Conservation (phyloP, 1,140 invertebrate species). For the Ridgeia piscesae region DNA sequence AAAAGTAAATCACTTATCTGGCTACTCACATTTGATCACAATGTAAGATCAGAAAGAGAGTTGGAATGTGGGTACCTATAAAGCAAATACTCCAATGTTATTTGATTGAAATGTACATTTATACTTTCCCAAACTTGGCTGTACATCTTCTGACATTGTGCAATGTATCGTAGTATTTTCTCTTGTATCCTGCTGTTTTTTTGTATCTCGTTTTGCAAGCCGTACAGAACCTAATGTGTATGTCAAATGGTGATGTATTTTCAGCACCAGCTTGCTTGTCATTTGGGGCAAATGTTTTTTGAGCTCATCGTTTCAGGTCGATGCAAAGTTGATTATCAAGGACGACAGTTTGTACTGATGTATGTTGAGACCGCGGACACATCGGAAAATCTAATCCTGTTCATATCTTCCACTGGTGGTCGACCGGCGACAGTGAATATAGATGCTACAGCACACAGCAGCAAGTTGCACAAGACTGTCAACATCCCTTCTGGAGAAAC, state of each 20-base stretch:
- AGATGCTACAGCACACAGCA: not conserved
- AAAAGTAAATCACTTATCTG: too few species aligned
- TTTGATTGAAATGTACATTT: too few species aligned
- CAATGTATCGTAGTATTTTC: too few species aligned
- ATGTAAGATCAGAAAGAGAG: too few species aligned
- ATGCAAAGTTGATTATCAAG: constrained; percentile 6
- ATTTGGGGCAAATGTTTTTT: not conserved
- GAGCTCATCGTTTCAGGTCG: not conserved
- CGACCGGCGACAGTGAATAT: not conserved
- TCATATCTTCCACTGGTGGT: not conserved
- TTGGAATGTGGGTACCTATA: too few species aligned
- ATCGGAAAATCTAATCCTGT: not conserved
- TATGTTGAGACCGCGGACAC: not conserved
- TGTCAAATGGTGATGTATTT: not conserved
- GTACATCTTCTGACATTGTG: too few species aligned
- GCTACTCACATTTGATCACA: too few species aligned
- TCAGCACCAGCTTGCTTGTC: not conserved
- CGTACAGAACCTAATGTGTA: too few species aligned
- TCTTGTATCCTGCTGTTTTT: too few species aligned
- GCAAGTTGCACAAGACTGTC: not conserved
- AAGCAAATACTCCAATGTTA: too few species aligned
- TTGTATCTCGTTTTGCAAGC: too few species aligned
- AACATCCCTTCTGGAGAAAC: not conserved
- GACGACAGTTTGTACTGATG: not conserved
- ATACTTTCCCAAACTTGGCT: too few species aligned